Percentiles rank a stretch among this genome's conserved stretches.
Conservation (phyloP, 1,140 invertebrate genomes). For the Nasonia giraulti region DNA sequence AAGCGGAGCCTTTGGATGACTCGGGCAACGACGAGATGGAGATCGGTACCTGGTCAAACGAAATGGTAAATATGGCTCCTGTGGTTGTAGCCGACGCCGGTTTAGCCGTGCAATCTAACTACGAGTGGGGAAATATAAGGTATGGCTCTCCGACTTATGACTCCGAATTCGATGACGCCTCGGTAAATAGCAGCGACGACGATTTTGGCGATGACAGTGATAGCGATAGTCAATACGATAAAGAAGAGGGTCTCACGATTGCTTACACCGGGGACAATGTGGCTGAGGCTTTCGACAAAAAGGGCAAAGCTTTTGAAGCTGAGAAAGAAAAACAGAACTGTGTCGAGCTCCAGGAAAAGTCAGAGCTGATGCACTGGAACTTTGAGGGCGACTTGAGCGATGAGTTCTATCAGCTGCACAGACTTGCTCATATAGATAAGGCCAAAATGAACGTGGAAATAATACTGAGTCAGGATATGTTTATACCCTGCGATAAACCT, state of each 20-base stretch:
- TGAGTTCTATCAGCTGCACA: conserved; percentile 58
- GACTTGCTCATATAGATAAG: conserved; percentile 59
- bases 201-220: conserved; percentile 60
- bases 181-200: conserved; percentile 69
- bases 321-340: conserved; percentile 18
- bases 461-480: conserved; percentile 60
- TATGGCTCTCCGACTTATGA: conserved; percentile 68
- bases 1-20: conserved; percentile 66
- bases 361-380: conserved; percentile 61
- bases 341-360: conserved; percentile 64
- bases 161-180: conserved; percentile 71
- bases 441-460: conserved; percentile 59
- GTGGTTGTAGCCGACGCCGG: conserved; percentile 31
- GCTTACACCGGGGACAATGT: conserved; percentile 88
- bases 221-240: conserved; percentile 54
- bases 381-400: conserved; percentile 57
- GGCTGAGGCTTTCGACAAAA: conserved; percentile 87
- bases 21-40: conserved; percentile 78
- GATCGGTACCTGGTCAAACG: conserved; percentile 94
- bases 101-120: conserved; percentile 46
- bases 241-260: conserved; percentile 77
- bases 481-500: conserved; percentile 60
- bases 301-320: conserved; percentile 67
- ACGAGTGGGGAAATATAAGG: conserved; percentile 64
- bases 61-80: conserved; percentile 79